Evolutionary conservation across 1,140 invertebrate species (phyloP), one percentile per base, ranked within the genome.

Genomic region (Ceratina australensis): DNA sequence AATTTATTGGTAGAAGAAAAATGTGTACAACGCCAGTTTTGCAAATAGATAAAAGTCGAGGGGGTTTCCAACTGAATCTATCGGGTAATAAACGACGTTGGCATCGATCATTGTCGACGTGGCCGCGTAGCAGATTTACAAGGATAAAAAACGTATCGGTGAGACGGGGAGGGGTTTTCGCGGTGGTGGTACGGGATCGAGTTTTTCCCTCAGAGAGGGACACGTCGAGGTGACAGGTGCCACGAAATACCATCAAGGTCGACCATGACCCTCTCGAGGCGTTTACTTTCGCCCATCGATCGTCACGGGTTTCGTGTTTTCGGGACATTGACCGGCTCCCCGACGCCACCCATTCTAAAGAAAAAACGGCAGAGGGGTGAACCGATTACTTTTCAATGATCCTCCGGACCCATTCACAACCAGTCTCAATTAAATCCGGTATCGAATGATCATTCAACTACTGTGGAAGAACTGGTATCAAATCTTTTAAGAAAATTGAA

Each of bases 201-300:
- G 71, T 61, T 71, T 42, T 61, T 42, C 22, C 33, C 26, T 3
- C 13, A 66, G 8, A 47, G 28, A 61, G 26, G 49, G 74, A 71
- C 74, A 33, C 60, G 28, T 56, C 68, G 57, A 57, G 47, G 69
- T 78, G 76, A 78, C 60, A 72, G 76, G 69, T 78, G 76, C 60
- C 61, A 65, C 69, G 59, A 56, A 52, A 72, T 20, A 59, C 77
- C 71, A 74, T 74, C 63, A 79, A 74, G 71, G 71, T 66, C 77
- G 77, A 74, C 77, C 77, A 60, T 79, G 77, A 79, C 77, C 77
- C 77, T 79, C 63, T 60, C 71, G 71, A 66, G 71, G 71, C 72
- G 71, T 79, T 79, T 73, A 65, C 77, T 79, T 79, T 74, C 77
- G 61, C 24, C 63, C 63, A 79, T 66, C 71, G 77, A 79, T 73